Base-by-base conservation (phyloP, 35 echinoderm and acorn worm genomes). In the Lytechinus pictus region DNA sequence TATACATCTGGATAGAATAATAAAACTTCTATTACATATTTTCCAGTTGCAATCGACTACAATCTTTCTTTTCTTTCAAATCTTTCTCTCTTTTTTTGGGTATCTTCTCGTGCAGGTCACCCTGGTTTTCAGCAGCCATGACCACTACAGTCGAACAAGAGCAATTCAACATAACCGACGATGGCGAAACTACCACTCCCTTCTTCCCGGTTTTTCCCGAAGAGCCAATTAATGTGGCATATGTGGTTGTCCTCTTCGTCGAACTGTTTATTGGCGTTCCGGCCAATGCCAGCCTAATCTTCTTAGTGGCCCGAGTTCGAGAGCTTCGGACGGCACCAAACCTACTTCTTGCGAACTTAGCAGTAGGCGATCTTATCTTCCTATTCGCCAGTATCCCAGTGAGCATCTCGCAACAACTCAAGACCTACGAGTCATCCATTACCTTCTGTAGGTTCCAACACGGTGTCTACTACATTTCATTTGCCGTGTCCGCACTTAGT, bases 291-390 rank as follows among this genome's bases (percentile, higher is more conserved):
- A 89, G 72, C 86, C 29, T 95, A 9, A 95, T 95, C 52, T 95
- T 54, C 86, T 52, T 95, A 9, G 95, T 95, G 53, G 54, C 87
- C 11, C 44, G 86, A 29, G 95, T 95, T 9, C 95, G 72, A 19
- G 66, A 86, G 27, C 53, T 95, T 52, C 95, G 95, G 52, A 95
- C 72, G 19, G 86, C 87, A 27, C 79, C 95, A 3, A 95, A 95
- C 86, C 51, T 95, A 4, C 86, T 95, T 9, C 86, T 95, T 11
- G 95, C 87, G 6, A 95, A 95, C 86, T 86, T 95, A 12, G 95
- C 95, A 3, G 87, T 95, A 9, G 95, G 95, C 4, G 95, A 95
- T 55, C 52, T 95, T 9, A 29, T 89, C 44, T 95, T 86, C 28
- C 95, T 95, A 0, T 6, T 95, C 19, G 29, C 86, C 9, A 89